These are phyloP conservation scores for Hemiprocne comata DNA, from an alignment of 2,113 vertebrate genomes.

Conservation along the genomic window DNA sequence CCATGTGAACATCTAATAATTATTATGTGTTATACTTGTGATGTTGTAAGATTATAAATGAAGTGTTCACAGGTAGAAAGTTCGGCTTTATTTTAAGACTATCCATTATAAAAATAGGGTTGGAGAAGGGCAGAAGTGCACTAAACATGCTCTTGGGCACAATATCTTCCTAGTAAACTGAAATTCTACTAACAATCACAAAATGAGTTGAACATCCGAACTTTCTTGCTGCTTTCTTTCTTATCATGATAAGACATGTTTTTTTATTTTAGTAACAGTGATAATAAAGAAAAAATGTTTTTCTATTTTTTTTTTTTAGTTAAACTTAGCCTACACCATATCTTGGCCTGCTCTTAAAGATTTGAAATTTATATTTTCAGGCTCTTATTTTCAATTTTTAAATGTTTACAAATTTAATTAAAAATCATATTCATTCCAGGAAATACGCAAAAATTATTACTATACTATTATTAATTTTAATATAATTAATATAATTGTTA, in stretches of 20 bases:
- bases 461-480: no score
- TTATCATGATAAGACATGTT: not conserved
- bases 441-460: no score
- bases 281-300: not conserved
- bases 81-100: not conserved
- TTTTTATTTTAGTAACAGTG: not conserved
- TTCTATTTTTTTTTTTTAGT: not conserved
- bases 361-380: no score
- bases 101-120: rapidly evolving
- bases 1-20: not conserved
- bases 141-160: not conserved
- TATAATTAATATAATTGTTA: no score
- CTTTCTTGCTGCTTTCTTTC: not conserved
- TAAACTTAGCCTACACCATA: not conserved
- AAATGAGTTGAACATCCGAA: not conserved
- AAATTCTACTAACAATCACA: not conserved
- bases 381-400: no score
- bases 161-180: not conserved
- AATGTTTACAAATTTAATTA: no score
- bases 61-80: not conserved
- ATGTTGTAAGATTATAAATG: not conserved
- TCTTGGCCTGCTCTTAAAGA: not conserved
- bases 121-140: not conserved
- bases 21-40: not conserved
- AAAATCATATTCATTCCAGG: not conserved